phyloP scores from a whole-genome alignment of 1,140 invertebrate genomes.

The Leptinotarsa texana region DNA sequence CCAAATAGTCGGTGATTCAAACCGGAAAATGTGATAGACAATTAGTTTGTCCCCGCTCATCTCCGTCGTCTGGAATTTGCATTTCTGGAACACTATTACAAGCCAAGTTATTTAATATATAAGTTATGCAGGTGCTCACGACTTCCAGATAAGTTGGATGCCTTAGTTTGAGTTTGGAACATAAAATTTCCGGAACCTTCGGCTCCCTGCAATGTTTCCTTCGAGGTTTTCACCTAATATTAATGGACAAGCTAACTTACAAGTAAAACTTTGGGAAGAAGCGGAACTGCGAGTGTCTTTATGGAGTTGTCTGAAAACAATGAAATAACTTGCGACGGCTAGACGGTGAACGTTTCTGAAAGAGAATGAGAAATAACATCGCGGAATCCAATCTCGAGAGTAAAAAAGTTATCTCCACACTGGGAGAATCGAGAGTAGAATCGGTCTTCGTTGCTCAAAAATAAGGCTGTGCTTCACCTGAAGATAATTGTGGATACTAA shows the following conservation, averaged over 20 bases:
- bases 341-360: too few species aligned
- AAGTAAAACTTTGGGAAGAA: not conserved
- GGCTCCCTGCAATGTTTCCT: not conserved
- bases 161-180: not conserved
- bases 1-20: not conserved
- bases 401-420: too few species aligned
- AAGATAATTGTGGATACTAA: too few species aligned
- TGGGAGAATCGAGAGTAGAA: too few species aligned
- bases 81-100: not conserved
- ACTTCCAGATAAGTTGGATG: not conserved
- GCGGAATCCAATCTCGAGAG: too few species aligned
- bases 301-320: not conserved
- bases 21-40: not conserved
- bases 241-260: conserved; percentile 6
- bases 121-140: not conserved
- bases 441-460: too few species aligned
- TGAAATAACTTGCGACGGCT: not conserved
- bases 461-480: too few species aligned
- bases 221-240: not conserved
- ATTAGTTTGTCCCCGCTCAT: not conserved
- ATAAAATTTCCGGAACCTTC: conserved; percentile 5
- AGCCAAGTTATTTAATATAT: not conserved
- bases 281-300: not conserved
- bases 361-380: too few species aligned
- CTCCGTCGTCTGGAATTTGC: not conserved